Base-by-base conservation (phyloP, 2,113 vertebrate species). In the Petrocephalus microphthalmus region DNA sequence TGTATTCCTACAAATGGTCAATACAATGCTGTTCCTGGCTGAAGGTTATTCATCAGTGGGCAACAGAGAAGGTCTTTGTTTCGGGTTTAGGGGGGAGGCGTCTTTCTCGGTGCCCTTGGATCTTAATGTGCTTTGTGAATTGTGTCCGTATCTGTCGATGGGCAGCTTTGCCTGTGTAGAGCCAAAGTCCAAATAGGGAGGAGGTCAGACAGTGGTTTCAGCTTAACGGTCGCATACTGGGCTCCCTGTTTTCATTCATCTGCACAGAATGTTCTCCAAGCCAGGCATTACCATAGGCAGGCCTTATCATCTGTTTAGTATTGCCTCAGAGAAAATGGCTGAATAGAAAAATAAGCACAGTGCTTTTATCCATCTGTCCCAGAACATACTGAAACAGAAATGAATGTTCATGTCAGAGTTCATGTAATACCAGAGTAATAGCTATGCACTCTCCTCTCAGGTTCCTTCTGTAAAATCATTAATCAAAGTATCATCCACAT, bases 131-230 rank as follows among this genome's bases (percentile, higher is more conserved):
- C 51, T 86, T 91, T 53, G 90, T 93, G 91, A 90, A 89, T 87
- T 86, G 88, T 89, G 89, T 87, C 49, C 91, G 71, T 85, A 88
- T 90, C 81, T 88, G 92, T 89, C 93, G 93, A 93, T 91, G 90
- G 91, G 93, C 91, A 92, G 86, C 90, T 91, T 88, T 91, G 89
- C 91, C 88, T 90, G 57, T 89, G 88, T 17, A 85, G 54, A 78
- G 57, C 89, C 90, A 88, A 88, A 90, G 64, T 93, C 92, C 93
- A 93, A 94, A 94, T 94, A 91, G 92, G 81, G 82, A 92, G 92
- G 92, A 92, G 92, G 92, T 94, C 93, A 91, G 88, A 91, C 85
- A 91, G 87, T 88, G 89, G 89, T 85, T 42, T 51, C 74, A 51
- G 33, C 17, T 20, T 47, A 82, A 15, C 5, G 37, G 42, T 82